phyloP scores from a whole-genome alignment of 1,140 invertebrate genomes.

The silkworm (Bombyx mori) region ASM3026992v2 NC_085128.1:3892501-3893000 shows the following conservation, averaged over 20 bases:
- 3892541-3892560: conserved; percentile 5
- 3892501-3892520: background rate
- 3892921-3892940: no score
- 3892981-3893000: no score
- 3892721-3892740: conserved; percentile 4
- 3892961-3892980: no score
- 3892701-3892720: conserved; percentile 10
- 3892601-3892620: conserved; percentile 3
- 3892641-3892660: conserved; percentile 5
- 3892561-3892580: conserved; percentile 1
- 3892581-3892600: conserved; percentile 3
- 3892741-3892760: conserved; percentile 6
- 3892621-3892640: conserved; percentile 5
- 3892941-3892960: no score
- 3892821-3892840: conserved; percentile 5
- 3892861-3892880: no score
- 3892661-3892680: conserved; percentile 1
- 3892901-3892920: no score
- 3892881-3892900: no score
- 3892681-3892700: conserved; percentile 6
- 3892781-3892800: conserved; percentile 10
- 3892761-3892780: conserved; percentile 1
- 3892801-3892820: conserved; percentile 12
- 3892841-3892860: no score
- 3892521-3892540: background rate